A percentile compares a stretch with the other conserved stretches of the same genome.
These are phyloP conservation scores for Protonibea diacanthus DNA, from an alignment of 2,797 vertebrate species.

Conservation along the genomic window DNA sequence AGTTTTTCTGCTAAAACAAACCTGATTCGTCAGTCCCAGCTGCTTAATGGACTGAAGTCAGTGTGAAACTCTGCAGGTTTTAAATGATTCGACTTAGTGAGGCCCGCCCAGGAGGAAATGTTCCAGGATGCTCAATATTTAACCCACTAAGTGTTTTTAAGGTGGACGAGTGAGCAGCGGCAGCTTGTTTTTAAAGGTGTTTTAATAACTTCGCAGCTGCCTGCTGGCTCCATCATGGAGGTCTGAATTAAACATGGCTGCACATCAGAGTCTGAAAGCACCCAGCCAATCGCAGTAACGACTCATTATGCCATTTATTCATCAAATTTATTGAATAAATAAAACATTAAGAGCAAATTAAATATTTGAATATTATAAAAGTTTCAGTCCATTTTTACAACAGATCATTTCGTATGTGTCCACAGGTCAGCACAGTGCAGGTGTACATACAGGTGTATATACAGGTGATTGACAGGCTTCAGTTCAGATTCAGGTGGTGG, in stretches of 20 bases:
- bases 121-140: conserved; percentile 62
- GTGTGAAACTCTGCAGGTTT: conserved; percentile 7
- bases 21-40: not conserved
- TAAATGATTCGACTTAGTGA: conserved; percentile 6
- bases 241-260: conserved; percentile 59
- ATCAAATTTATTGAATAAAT: too few relatives aligned
- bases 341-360: too few relatives aligned
- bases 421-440: too few relatives aligned
- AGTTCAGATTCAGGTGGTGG: too few relatives aligned
- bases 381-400: too few relatives aligned
- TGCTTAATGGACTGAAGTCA: conserved; percentile 52
- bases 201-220: conserved; percentile 69
- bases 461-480: too few relatives aligned
- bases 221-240: conserved; percentile 9
- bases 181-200: conserved; percentile 27
- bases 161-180: not conserved
- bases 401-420: too few relatives aligned
- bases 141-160: conserved; percentile 45
- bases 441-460: too few relatives aligned
- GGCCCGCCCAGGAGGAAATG: conserved; percentile 14
- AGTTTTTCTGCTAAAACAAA: not conserved
- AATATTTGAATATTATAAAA: too few relatives aligned
- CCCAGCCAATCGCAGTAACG: conserved; percentile 11
- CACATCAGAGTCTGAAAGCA: conserved; percentile 1
- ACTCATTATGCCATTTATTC: too few relatives aligned